Evolutionary conservation across 1,140 invertebrate species (phyloP), one percentile per base, ranked within the genome.

Genomic region (Megalonaias nervosa): DNA sequence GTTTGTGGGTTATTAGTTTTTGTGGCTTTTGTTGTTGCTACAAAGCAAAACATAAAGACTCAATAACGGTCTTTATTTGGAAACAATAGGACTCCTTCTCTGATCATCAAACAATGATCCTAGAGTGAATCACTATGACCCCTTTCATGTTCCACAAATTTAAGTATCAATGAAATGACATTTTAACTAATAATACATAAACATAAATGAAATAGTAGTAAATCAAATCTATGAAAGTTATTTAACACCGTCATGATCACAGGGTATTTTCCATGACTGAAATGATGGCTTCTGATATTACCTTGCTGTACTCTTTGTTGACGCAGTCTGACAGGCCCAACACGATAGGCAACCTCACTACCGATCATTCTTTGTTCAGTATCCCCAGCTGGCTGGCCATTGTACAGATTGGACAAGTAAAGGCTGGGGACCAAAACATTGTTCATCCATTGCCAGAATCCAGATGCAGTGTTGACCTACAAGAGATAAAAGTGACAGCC

Each of bases 401-500:
- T 81, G 75, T 82, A 83, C n/a, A 81, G 76, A 11, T 81, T 64
- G 17, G 78, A 61, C 48, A 77, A 56, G 75, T 86, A 86, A 5
- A 86, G 60, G 38, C 62, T 75, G 26, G 84, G 85, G 19, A 88
- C 17, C 15, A 88, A 11, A 26, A 74, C 56, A n/a, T 31, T 26
- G 17, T 81, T 58, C 38, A 83, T 73, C 86, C 86, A 88, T 26
- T 79, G 71, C 84, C 84, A 88, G 57, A 88, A 78, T 64, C 81
- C 79, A 11, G 69, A 26, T 19, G 58, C 64, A 55, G 61, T 73
- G 21, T 70, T 71, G 11, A 84, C 71, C 85, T 87, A 60, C 14
- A 75, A 74, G 15, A 48, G n/a, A n/a, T 48, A 11, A 48, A n/a
- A 48, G 38, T 48, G 38, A 48, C 38, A 48, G 38, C 11, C 1